phyloP scores from a whole-genome alignment of 2,888 invertebrate genomes.

The Agonopterix subpropinquella region DNA sequence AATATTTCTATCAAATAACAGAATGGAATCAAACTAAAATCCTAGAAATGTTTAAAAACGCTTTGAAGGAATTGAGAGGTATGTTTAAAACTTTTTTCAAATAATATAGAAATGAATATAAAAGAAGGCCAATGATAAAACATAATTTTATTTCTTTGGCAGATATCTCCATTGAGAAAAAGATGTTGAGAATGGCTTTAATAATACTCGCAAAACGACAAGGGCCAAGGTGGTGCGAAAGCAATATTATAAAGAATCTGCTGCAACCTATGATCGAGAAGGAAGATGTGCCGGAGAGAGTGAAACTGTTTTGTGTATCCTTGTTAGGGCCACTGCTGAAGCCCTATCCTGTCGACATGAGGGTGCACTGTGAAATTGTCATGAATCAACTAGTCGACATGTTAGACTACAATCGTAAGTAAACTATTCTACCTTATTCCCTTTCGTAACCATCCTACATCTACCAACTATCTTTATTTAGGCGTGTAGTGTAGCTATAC shows the following conservation, averaged over 20 bases:
- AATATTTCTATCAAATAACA: conserved; percentile 49
- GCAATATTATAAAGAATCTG: conserved; percentile 48
- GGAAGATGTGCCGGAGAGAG: conserved; percentile 22
- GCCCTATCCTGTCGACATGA: conserved; percentile 61
- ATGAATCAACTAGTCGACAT: conserved; percentile 46
- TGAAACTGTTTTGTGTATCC: conserved; percentile 47
- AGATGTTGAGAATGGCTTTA: conserved; percentile 46
- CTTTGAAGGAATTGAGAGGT: conserved; percentile 49
- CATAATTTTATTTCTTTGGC: conserved; percentile 15
- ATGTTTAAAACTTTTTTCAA: conserved; percentile 9
- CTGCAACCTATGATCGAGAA: conserved; percentile 50
- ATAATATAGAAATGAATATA: too few species aligned
- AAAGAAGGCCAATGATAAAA: not conserved
- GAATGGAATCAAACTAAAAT: conserved; percentile 61
- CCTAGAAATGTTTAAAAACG: conserved; percentile 45
- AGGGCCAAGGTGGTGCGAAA: conserved; percentile 61
- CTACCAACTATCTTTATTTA: too few species aligned
- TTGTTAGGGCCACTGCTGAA: conserved; percentile 55
- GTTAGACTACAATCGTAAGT: conserved; percentile 49
- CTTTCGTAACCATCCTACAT: too few species aligned
- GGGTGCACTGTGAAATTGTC: conserved; percentile 52
- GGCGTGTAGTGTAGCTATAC: too few species aligned
- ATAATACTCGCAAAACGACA: conserved; percentile 59
- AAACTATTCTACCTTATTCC: not conserved
- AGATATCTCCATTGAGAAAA: conserved; percentile 44